Conservation (phyloP, 2,797 vertebrate species). For the Selene dorsalis region DNA sequence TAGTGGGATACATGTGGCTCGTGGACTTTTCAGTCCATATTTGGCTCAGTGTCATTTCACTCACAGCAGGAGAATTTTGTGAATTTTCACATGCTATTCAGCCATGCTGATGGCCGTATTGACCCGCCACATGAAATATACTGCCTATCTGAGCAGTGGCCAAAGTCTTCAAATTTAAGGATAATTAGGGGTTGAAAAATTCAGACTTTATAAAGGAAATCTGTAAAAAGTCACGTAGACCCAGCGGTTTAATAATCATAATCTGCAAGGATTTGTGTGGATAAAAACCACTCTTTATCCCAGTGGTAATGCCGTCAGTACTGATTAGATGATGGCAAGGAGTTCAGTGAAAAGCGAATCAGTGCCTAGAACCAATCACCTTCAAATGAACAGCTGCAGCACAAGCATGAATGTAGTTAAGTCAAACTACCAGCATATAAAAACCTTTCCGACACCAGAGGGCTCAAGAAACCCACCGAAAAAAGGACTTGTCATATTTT, state of each 20-base stretch:
- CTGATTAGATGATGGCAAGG: slow-evolving; percentile 21
- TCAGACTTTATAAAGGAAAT: not conserved
- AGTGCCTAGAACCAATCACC: slow-evolving; percentile 77
- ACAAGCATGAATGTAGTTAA: slow-evolving; percentile 80
- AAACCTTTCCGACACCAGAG: slow-evolving; percentile 51
- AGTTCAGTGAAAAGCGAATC: slow-evolving; percentile 42
- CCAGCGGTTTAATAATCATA: slow-evolving; percentile 7
- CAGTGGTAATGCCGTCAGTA: slow-evolving; percentile 22
- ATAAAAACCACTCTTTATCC: slow-evolving; percentile 16
- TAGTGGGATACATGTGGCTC: slow-evolving; percentile 2
- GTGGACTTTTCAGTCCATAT: slow-evolving; percentile 30
- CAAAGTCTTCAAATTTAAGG: slow-evolving; percentile 7
- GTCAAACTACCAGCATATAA: slow-evolving; percentile 72
- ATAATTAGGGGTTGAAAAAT: slow-evolving; percentile 17
- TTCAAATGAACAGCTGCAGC: slow-evolving; percentile 72
- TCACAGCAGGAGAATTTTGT: slow-evolving; percentile 18
- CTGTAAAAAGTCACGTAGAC: not conserved
- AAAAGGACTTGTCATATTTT: slow-evolving; percentile 49
- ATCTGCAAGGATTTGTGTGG: slow-evolving; percentile 20
- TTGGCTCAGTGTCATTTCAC: slow-evolving; percentile 30
- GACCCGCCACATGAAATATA: not conserved
- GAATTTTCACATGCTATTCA: slow-evolving; percentile 12
- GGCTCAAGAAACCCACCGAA: slow-evolving; percentile 57
- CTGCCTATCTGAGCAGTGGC: slow-evolving; percentile 9
- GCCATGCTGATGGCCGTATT: slow-evolving; percentile 2